A percentile compares a stretch with the other conserved stretches of the same genome.
These are phyloP conservation scores for Hipparchia sbordonii DNA, from an alignment of 2,888 invertebrate species.

Conservation along the genomic window DNA sequence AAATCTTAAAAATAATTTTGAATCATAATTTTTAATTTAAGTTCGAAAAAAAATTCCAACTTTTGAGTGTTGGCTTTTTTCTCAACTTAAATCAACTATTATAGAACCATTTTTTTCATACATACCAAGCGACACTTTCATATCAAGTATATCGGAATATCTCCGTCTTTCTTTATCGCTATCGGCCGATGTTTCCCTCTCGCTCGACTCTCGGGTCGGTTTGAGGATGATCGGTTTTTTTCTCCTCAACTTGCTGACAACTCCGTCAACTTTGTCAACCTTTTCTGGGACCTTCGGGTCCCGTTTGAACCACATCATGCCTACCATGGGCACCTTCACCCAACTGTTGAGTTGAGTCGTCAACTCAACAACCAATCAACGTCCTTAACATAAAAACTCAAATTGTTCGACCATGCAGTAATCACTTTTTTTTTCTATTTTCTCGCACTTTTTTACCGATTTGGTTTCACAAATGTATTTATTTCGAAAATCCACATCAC, in stretches of 20 bases:
- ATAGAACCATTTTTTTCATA: constrained; percentile 29
- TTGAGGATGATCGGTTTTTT: constrained; percentile 70
- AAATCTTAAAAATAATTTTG: neutral
- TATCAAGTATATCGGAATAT: constrained; percentile 75
- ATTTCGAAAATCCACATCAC: constrained; percentile 31
- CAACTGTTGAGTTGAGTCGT: constrained; percentile 4
- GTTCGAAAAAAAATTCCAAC: neutral
- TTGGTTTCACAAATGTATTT: constrained; percentile 20
- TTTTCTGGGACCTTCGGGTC: constrained; percentile 72
- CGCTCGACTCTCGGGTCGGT: constrained; percentile 73
- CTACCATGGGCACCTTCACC: constrained; percentile 49
- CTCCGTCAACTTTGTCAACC: constrained; percentile 56
- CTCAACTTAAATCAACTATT: neutral
- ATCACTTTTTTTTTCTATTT: neutral
- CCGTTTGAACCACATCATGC: constrained; percentile 80
- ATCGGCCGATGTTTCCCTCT: constrained; percentile 75
- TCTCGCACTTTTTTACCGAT: constrained; percentile 11
- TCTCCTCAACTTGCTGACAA: constrained; percentile 66
- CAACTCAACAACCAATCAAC: neutral
- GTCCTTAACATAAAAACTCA: constrained; percentile 2
- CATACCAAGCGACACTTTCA: constrained; percentile 73
- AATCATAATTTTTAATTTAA: neutral
- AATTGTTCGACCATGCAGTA: neutral
- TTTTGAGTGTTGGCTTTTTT: neutral
- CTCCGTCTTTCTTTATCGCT: constrained; percentile 75